These are phyloP conservation scores for Enteromius mattozi DNA, from an alignment of 2,797 vertebrate species.

Conservation along the genomic window DNA sequence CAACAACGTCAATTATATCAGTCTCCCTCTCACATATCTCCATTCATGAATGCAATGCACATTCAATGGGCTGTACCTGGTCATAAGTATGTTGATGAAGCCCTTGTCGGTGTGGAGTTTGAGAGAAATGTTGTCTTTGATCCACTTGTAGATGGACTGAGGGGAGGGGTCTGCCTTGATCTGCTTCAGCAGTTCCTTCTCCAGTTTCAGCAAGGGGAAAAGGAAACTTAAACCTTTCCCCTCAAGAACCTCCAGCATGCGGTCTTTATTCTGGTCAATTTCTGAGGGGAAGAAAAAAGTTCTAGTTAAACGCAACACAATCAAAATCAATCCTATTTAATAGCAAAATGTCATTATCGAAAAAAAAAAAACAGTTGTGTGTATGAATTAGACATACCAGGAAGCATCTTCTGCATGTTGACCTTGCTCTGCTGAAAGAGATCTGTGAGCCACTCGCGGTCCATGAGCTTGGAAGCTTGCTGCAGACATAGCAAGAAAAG, in stretches of 20 bases:
- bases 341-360: not conserved
- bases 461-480: slow-evolving; percentile 93
- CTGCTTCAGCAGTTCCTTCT: slow-evolving; percentile 97
- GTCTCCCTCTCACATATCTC: not conserved
- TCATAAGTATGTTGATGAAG: slow-evolving; percentile 99
- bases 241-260: slow-evolving; percentile 98
- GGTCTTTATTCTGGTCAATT: slow-evolving; percentile 99
- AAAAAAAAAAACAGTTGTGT: not conserved
- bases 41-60: not conserved
- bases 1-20: not conserved
- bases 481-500: slow-evolving; percentile 98
- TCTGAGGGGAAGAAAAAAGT: slow-evolving; percentile 72
- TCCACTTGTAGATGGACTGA: slow-evolving; percentile 99
- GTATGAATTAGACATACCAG: slow-evolving; percentile 81
- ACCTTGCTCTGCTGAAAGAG: slow-evolving; percentile 97
- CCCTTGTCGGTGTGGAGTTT: slow-evolving; percentile 98
- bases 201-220: slow-evolving; percentile 96
- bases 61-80: slow-evolving; percentile 79
- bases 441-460: slow-evolving; percentile 96
- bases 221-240: slow-evolving; percentile 97
- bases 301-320: fast-evolving
- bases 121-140: slow-evolving; percentile 98
- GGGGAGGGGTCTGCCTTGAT: slow-evolving; percentile 96
- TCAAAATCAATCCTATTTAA: not conserved
- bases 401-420: slow-evolving; percentile 99